Base-by-base conservation (phyloP, 2,888 invertebrate species). In the Amphipyra tragopoginis region DNA sequence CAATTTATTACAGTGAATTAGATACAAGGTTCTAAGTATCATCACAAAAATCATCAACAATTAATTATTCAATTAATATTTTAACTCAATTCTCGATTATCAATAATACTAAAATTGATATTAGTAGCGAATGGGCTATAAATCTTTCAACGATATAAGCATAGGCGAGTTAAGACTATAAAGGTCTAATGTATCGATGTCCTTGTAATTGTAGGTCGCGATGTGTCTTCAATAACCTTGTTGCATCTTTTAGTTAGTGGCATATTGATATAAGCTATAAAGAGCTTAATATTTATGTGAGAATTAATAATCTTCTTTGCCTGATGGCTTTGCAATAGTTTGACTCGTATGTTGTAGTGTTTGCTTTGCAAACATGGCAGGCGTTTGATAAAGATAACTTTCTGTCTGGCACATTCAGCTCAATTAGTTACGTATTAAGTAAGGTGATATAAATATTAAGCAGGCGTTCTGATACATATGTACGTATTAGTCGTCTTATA, bases 181-280 rank as follows among this genome's bases (percentile, higher is more conserved):
- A 54, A 71, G 54, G 51, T 47, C 51, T 48, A 34, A 51, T 14
- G 36, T 51, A n/a, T 14, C 9, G 15, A 14, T 42, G 72, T 74
- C 66, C 72, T 71, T 67, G 72, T 63, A 21, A 45, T 65, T 59
- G 44, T 71, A 63, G 66, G 66, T 45, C 66, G 7, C 15, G 40
- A 57, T 57, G 56, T 39, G n/a, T 47, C 14, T 50, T 51, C 34
- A 13, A 40, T 66, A 60, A 60, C 57, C 62, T 75, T 57, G 52
- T 44, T 43, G 21, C 15, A 36, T 53, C 10, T 47, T 21, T 40
- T 49, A 40, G 29, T 48, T 42, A 64, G 15, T 64, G 40, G 26
- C 36, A 42, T 57, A 29, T 39, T 42, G 21, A 45, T 51, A 38
- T 47, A 29, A 50, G n/a, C 15, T 29, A 55, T 34, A 55, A 48